Conservation (phyloP, 2,797 vertebrate species). For the Enoplosus armatus region DNA sequence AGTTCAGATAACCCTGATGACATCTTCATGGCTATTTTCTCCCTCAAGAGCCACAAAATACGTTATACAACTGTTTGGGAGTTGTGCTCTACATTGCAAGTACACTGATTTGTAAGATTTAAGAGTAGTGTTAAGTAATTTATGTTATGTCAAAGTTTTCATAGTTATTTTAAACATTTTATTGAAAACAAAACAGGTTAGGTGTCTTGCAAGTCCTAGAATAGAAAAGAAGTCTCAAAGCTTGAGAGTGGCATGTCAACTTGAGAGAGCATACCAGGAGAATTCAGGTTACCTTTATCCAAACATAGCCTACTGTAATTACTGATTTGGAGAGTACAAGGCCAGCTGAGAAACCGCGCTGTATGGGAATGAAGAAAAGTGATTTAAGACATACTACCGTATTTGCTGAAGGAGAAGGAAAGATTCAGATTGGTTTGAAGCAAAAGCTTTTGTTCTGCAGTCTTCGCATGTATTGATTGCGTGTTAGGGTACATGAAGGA, state of each 20-base stretch:
- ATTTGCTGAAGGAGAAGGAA: slow-evolving; percentile 9
- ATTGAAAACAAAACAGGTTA: too few relatives aligned
- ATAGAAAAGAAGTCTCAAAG: slow-evolving; percentile 9
- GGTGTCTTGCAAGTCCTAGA: background rate
- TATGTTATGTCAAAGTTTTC: background rate
- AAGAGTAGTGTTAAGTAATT: background rate
- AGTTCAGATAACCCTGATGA: background rate
- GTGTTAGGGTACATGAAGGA: slow-evolving; percentile 39
- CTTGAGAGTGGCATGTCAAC: slow-evolving; percentile 39
- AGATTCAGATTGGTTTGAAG: slow-evolving; percentile 18
- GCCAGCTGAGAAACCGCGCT: slow-evolving; percentile 21
- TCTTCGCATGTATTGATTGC: slow-evolving; percentile 39
- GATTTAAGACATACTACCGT: slow-evolving; percentile 23
- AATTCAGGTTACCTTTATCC: slow-evolving; percentile 39
- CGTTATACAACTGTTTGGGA: background rate
- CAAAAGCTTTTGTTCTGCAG: slow-evolving; percentile 44
- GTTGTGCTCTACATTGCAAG: background rate
- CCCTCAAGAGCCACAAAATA: background rate
- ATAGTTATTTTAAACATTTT: too few relatives aligned
- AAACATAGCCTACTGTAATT: slow-evolving; percentile 53
- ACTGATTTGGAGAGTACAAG: slow-evolving; percentile 40
- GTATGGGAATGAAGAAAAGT: slow-evolving; percentile 9
- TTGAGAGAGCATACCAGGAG: slow-evolving; percentile 8
- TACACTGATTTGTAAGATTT: background rate
- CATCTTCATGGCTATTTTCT: slow-evolving; percentile 5